A percentile compares a stretch with the other conserved stretches of the same genome.
Evolutionary conservation across 2,797 vertebrate species (phyloP).

Genomic region (Chelon labrosus): DNA sequence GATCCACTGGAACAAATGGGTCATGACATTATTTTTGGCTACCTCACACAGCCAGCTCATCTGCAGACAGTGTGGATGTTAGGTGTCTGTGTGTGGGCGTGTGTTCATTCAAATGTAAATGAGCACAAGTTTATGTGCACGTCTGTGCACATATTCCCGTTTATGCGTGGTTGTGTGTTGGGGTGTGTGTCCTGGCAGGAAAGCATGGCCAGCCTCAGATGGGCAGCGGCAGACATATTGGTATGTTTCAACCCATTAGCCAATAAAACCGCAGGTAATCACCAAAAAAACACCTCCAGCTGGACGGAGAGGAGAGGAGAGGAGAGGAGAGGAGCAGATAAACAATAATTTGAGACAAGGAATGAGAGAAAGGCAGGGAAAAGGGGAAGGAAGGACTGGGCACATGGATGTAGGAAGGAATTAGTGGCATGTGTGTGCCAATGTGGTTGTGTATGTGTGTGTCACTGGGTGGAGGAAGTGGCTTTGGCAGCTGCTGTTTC

Average conservation of each 20-base stretch:
- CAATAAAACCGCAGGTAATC: slow-evolving; percentile 89
- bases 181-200: slow-evolving; percentile 72
- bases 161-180: slow-evolving; percentile 55
- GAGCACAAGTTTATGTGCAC: slow-evolving; percentile 61
- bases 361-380: slow-evolving; percentile 47
- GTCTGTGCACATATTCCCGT: slow-evolving; percentile 61
- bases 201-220: slow-evolving; percentile 74
- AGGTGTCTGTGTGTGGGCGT: slow-evolving; percentile 57
- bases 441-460: slow-evolving; percentile 60
- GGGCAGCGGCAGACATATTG: slow-evolving; percentile 86
- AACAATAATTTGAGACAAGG: slow-evolving; percentile 62
- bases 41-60: slow-evolving; percentile 56
- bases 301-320: slow-evolving; percentile 78
- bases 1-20: slow-evolving; percentile 71
- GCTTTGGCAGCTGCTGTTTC: slow-evolving; percentile 87
- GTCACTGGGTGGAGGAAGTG: slow-evolving; percentile 79
- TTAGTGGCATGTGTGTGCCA: slow-evolving; percentile 51
- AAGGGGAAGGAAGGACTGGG: slow-evolving; percentile 35
- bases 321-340: slow-evolving; percentile 39
- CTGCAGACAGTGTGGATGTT: slow-evolving; percentile 53
- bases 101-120: slow-evolving; percentile 70
- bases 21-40: slow-evolving; percentile 80
- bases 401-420: slow-evolving; percentile 68
- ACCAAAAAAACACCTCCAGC: slow-evolving; percentile 87
- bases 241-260: slow-evolving; percentile 90